Base-by-base conservation (phyloP, 37 sponge, comb jelly and placozoan genomes). In the Oscarella lobularis region DNA sequence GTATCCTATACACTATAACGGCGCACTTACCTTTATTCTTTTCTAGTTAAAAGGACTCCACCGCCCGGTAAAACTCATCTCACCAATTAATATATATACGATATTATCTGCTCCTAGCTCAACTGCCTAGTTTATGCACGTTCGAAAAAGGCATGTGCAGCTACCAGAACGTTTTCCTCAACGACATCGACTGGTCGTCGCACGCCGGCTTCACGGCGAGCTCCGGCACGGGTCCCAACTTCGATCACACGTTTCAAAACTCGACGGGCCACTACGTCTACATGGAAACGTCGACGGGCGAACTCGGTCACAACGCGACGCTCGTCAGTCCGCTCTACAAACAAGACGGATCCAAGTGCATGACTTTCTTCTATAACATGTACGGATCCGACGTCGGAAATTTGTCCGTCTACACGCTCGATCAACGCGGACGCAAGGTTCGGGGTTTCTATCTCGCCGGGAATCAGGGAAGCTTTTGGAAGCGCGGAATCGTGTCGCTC, bases 241-340 rank as follows among this genome's bases (percentile, higher is more conserved):
- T 20, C 71, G 71, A 68, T 35, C 71, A 68, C 71, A 68, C 71
- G 71, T 14, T 68, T 4, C 33, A 5, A 31, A 68, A 68, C 71
- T 5, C 29, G 33, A n/a, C 29, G 4, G 71, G 71, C n/a, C 29
- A 4, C 71, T 68, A 68, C 71, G 31, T 68, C n/a, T 68, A 68
- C 71, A 5, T 68, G 71, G 71, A 68, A 14, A 14, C 31, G 6
- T 68, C 71, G 31, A 29, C 71, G 6, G 29, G 71, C 6, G 31
- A 29, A 4, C 4, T 14, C 31, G 71, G 71, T 4, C 29, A 14
- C 71, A 30, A 5, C 31, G 71, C 71, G 6, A 32, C 5, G 29
- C 31, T 29, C 31, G 33, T 20, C 31, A 68, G 71, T 35, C 20
- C 60, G 9, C 60, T 48, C 60, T 48, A 27, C 20, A 9, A 48